Conservation (phyloP, 2,797 vertebrate species). For the Pseudomugil gertrudae region DNA sequence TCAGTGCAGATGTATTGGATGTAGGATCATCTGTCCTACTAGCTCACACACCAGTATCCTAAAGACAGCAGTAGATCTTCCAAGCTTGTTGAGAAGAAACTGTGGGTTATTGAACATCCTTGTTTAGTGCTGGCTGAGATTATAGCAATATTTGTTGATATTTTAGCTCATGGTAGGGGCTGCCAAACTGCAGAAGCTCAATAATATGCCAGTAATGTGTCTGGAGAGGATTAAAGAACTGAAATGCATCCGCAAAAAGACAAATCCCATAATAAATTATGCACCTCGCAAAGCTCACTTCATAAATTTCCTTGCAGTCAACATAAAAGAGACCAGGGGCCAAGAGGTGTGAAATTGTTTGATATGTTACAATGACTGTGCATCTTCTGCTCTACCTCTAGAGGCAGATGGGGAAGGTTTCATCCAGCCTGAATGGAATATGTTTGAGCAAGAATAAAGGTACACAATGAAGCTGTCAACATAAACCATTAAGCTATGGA, state of each 20-base stretch:
- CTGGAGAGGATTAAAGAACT: background rate
- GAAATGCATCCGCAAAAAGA: background rate
- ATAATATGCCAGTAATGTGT: background rate
- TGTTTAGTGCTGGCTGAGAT: background rate
- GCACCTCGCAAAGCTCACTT: background rate
- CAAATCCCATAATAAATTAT: background rate
- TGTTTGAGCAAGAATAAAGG: background rate
- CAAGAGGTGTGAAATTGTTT: slow-evolving; percentile 2
- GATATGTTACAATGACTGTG: background rate
- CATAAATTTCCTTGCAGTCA: background rate
- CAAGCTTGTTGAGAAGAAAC: background rate
- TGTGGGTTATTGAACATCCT: background rate
- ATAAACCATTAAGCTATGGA: background rate
- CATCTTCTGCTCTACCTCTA: background rate
- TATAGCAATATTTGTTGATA: background rate
- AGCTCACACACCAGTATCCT: too few species aligned
- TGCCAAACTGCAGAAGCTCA: background rate
- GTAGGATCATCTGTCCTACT: too few species aligned
- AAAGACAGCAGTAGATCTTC: background rate
- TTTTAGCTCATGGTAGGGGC: background rate
- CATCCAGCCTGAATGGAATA: background rate
- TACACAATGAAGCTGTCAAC: background rate
- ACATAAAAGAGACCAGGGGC: background rate
- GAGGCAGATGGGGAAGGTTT: background rate
- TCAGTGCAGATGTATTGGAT: too few species aligned